Conservation (phyloP, 1,140 invertebrate genomes). For the Uloborus diversus region DNA sequence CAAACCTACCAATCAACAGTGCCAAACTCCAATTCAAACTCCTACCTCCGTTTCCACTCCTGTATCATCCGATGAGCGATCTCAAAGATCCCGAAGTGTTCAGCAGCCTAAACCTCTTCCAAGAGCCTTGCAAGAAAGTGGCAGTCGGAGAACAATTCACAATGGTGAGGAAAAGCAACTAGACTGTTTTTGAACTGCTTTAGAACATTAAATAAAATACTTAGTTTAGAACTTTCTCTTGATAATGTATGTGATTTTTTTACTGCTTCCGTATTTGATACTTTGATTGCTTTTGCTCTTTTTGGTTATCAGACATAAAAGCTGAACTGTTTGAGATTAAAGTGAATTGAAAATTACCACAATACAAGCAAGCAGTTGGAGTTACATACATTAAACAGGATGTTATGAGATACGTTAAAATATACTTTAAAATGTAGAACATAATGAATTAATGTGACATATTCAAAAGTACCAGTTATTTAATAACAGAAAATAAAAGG, state of each 20-base stretch:
- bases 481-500: no score
- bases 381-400: no score
- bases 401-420: no score
- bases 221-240: no score
- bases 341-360: neutral
- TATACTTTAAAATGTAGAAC: no score
- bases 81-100: slow-evolving; percentile 37
- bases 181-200: no score
- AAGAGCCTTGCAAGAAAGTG: slow-evolving; percentile 32
- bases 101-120: slow-evolving; percentile 46
- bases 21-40: slow-evolving; percentile 30
- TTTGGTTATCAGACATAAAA: neutral
- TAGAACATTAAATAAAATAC: no score
- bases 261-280: no score
- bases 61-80: slow-evolving; percentile 44
- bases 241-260: no score
- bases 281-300: neutral
- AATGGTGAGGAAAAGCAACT: slow-evolving; percentile 31
- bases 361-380: no score
- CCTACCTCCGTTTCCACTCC: slow-evolving; percentile 46
- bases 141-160: slow-evolving; percentile 29
- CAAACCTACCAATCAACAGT: slow-evolving; percentile 29
- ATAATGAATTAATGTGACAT: no score
- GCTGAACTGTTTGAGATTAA: neutral
- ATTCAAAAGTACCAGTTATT: no score